A percentile compares a stretch with the other conserved stretches of the same genome.
phyloP scores from a whole-genome alignment of 2,113 vertebrate genomes.

The Saimiri boliviensis region DNA sequence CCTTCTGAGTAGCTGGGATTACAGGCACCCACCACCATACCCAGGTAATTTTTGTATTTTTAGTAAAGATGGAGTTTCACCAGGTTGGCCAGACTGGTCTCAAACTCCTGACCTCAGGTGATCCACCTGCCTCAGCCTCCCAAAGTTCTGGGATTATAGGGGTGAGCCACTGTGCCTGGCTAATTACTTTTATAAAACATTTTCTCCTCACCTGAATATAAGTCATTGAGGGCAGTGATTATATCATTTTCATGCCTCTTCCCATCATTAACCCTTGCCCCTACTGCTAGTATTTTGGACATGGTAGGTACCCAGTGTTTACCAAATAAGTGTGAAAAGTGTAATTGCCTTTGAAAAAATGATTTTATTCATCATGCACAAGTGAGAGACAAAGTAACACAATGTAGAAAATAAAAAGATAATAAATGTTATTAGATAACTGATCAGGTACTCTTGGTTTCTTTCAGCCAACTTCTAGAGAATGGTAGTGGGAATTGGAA shows the following conservation, averaged over 20 bases:
- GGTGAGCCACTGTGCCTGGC: no score
- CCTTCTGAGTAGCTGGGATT: no score
- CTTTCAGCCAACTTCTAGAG: background rate
- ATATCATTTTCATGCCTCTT: background rate
- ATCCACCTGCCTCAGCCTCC: no score
- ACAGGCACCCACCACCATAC: no score
- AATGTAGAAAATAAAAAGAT: background rate
- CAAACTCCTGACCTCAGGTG: no score
- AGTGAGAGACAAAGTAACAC: background rate
- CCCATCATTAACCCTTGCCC: background rate
- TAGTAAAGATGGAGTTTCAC: no score
- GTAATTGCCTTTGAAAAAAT: background rate
- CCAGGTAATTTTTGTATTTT: no score
- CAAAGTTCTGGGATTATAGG: no score
- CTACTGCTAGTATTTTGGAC: background rate
- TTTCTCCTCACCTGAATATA: background rate
- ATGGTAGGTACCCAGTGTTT: background rate
- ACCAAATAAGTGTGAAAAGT: background rate
- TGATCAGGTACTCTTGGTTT: background rate
- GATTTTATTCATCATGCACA: background rate
- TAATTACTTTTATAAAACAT: background rate
- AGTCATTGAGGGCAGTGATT: background rate
- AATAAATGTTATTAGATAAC: background rate
- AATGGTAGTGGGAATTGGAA: background rate
- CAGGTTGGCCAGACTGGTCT: no score